Percentiles rank a stretch among this genome's conserved stretches.
These are phyloP conservation scores for Atta texana DNA, from an alignment of 1,140 invertebrate genomes.

Conservation along the genomic window DNA sequence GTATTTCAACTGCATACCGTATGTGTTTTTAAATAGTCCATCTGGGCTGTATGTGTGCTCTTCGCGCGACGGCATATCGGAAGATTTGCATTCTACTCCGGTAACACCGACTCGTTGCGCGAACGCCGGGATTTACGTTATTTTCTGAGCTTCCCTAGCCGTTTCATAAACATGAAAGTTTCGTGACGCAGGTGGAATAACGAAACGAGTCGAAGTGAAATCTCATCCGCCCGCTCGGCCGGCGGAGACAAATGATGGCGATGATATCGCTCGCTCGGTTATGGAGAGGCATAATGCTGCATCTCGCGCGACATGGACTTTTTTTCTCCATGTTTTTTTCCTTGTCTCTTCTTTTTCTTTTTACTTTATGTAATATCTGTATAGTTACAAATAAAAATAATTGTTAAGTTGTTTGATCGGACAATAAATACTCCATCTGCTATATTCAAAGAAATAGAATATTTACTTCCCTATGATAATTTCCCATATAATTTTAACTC, in stretches of 20 bases:
- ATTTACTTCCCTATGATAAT: not conserved
- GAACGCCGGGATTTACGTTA: constrained; percentile 73
- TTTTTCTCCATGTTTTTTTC: constrained; percentile 11
- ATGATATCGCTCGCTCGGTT: constrained; percentile 61
- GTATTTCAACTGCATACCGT: not conserved
- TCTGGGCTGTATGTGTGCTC: not conserved
- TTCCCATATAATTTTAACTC: not conserved
- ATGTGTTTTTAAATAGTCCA: constrained; percentile 28
- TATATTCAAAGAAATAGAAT: not conserved
- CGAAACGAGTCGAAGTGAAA: constrained; percentile 73
- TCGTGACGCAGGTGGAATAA: constrained; percentile 76
- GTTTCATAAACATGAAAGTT: constrained; percentile 80
- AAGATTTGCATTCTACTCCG: constrained; percentile 73
- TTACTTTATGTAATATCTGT: not conserved
- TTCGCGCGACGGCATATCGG: constrained; percentile 44
- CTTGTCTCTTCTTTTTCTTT: not conserved
- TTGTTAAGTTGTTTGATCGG: not conserved
- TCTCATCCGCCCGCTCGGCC: constrained; percentile 55
- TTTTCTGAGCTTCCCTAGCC: constrained; percentile 69
- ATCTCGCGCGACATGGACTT: constrained; percentile 9
- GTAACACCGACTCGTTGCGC: constrained; percentile 61
- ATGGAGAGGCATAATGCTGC: constrained; percentile 46
- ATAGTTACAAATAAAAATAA: not conserved
- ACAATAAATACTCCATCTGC: not conserved
- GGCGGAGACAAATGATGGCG: constrained; percentile 66